phyloP scores from a whole-genome alignment of 2,113 vertebrate species.

The Eira barbara region DNA sequence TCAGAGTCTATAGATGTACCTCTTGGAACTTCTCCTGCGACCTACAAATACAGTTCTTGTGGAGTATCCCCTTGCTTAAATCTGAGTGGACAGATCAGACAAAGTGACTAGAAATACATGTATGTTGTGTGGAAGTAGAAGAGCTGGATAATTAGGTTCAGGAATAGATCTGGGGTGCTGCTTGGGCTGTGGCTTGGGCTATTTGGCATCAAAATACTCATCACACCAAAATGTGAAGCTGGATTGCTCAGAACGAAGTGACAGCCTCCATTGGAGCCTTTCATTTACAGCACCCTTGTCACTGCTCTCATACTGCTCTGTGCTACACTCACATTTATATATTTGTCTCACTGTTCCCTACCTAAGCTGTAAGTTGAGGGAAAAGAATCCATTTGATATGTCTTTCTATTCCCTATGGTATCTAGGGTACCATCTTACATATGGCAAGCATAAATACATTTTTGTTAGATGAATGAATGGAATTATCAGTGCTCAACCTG shows the following conservation, averaged over 20 bases:
- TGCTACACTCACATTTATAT: not conserved
- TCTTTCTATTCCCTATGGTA: not conserved
- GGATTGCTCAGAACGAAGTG: not conserved
- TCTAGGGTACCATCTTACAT: not conserved
- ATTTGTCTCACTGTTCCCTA: not conserved
- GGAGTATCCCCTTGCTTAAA: not conserved
- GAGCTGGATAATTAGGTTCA: not conserved
- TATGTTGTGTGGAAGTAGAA: not conserved
- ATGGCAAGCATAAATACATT: not conserved
- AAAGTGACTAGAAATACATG: not conserved
- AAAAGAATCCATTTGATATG: not conserved
- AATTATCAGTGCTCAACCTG: not conserved
- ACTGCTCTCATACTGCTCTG: not conserved
- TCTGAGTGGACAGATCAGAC: not conserved
- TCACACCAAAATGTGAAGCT: not conserved
- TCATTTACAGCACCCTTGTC: not conserved
- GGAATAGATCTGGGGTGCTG: not conserved
- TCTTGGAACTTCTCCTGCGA: constrained; percentile 13
- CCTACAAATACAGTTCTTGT: not conserved
- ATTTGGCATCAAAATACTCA: not conserved
- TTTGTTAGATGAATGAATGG: not conserved
- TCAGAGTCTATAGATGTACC: not conserved
- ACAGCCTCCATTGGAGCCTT: not conserved
- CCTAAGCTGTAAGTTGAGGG: not conserved
- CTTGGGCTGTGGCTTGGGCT: not conserved